Evolutionary conservation across 2,888 invertebrate genomes (phyloP).

Genomic region (Drosophila niveifrons): DNA sequence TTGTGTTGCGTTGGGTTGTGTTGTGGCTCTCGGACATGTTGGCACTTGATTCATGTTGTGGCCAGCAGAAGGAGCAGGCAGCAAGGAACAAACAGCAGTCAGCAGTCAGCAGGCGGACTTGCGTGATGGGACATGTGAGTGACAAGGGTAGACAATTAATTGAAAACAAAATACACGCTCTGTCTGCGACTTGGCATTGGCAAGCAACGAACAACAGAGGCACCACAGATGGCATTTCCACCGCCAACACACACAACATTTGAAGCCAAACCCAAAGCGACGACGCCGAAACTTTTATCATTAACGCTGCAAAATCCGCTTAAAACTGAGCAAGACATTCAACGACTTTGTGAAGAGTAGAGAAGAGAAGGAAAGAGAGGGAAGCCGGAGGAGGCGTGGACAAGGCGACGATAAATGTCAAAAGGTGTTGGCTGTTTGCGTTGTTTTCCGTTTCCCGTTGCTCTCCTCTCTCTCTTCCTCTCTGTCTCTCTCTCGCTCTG

Average conservation of each 20-base stretch:
- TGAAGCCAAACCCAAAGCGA: conserved; percentile 19
- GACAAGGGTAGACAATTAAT: conserved; percentile 78
- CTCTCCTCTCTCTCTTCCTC: neutral
- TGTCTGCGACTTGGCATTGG: conserved; percentile 7
- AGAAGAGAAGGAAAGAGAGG: too few species aligned
- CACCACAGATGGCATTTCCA: neutral
- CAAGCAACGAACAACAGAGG: neutral
- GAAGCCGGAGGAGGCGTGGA: conserved; percentile 12
- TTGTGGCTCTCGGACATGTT: conserved; percentile 40
- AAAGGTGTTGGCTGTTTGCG: conserved; percentile 60
- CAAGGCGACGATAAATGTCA: conserved; percentile 68
- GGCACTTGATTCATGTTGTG: conserved; percentile 55
- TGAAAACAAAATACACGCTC: conserved; percentile 61
- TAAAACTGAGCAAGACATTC: conserved; percentile 56
- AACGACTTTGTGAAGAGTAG: conserved; percentile 2
- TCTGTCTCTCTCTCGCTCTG: neutral
- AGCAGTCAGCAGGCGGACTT: conserved; percentile 15
- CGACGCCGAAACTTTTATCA: conserved; percentile 67
- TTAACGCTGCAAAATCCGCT: conserved; percentile 74
- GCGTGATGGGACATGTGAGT: conserved; percentile 61
- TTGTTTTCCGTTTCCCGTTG: conserved; percentile 1
- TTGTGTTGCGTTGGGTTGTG: conserved; percentile 12
- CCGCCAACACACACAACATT: conserved; percentile 7
- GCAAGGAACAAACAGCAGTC: neutral
- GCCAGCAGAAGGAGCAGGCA: neutral